These are phyloP conservation scores for Dinomys branickii DNA, from an alignment of 2,113 vertebrate species.

Conservation along the genomic window DNA sequence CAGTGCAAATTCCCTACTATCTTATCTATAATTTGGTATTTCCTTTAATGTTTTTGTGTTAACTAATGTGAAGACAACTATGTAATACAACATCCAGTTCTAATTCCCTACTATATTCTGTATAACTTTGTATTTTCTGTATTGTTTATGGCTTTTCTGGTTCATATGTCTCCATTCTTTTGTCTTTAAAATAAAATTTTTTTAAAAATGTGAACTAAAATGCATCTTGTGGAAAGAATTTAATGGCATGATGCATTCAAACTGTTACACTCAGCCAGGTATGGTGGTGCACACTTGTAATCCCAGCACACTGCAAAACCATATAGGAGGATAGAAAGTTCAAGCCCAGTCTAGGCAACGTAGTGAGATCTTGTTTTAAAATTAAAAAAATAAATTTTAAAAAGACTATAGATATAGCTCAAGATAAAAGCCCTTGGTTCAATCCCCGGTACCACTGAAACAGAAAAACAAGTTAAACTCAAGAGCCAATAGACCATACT, in stretches of 20 bases:
- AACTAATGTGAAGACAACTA: too few relatives aligned
- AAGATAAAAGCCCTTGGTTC: neutral
- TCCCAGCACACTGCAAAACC: neutral
- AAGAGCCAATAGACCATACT: neutral
- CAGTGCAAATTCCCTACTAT: too few relatives aligned
- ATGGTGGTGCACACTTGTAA: neutral
- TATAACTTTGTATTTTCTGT: too few relatives aligned
- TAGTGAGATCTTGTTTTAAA: neutral
- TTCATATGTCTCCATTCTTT: too few relatives aligned
- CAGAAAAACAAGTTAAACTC: neutral
- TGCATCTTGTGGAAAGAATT: neutral
- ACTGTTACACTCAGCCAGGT: neutral
- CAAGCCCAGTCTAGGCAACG: neutral
- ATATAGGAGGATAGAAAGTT: neutral
- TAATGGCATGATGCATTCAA: neutral
- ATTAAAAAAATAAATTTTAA: neutral
- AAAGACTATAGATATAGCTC: neutral
- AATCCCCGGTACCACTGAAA: neutral
- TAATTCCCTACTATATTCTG: too few relatives aligned
- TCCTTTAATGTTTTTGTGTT: too few relatives aligned
- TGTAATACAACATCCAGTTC: too few relatives aligned
- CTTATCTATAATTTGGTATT: too few relatives aligned
- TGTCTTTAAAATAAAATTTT: too few relatives aligned
- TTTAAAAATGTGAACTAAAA: too few relatives aligned
- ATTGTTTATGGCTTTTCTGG: too few relatives aligned